Percentiles rank a stretch among this genome's conserved stretches.
Evolutionary conservation across 1,140 invertebrate genomes (phyloP).

Genomic region (Ceratoteleas bidentatus): DNA sequence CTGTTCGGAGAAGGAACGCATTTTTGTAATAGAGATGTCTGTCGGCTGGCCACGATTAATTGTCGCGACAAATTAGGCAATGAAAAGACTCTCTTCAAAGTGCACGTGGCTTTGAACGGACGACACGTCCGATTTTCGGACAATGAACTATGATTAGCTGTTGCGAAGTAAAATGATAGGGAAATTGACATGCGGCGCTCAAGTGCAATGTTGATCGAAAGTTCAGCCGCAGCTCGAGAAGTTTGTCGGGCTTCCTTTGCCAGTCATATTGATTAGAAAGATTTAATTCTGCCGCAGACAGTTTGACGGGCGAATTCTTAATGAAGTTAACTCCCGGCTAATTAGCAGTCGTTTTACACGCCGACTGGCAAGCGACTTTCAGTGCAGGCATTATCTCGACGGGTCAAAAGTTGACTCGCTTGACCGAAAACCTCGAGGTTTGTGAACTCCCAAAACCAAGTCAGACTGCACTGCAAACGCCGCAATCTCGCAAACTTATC

Average conservation of each 20-base stretch:
- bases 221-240: slow-evolving; percentile 57
- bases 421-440: too few relatives aligned
- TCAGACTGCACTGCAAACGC: too few relatives aligned
- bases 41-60: too few relatives aligned
- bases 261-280: slow-evolving; percentile 57
- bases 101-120: slow-evolving; percentile 11
- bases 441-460: too few relatives aligned
- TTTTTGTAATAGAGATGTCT: too few relatives aligned
- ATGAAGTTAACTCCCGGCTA: slow-evolving; percentile 48
- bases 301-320: slow-evolving; percentile 51
- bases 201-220: slow-evolving; percentile 65
- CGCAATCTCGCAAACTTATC: too few relatives aligned
- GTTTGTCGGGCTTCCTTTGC: slow-evolving; percentile 59
- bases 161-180: slow-evolving; percentile 54
- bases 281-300: slow-evolving; percentile 58
- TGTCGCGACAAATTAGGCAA: too few relatives aligned
- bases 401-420: too few relatives aligned
- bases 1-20: too few relatives aligned
- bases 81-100: too few relatives aligned
- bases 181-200: slow-evolving; percentile 49
- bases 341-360: slow-evolving; percentile 44
- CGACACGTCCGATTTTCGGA: slow-evolving; percentile 20
- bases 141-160: slow-evolving; percentile 55
- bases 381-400: not conserved
- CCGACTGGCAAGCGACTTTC: not conserved